phyloP scores from a whole-genome alignment of 2,888 invertebrate species.

The Vannuccia rotundouncinata region DNA sequence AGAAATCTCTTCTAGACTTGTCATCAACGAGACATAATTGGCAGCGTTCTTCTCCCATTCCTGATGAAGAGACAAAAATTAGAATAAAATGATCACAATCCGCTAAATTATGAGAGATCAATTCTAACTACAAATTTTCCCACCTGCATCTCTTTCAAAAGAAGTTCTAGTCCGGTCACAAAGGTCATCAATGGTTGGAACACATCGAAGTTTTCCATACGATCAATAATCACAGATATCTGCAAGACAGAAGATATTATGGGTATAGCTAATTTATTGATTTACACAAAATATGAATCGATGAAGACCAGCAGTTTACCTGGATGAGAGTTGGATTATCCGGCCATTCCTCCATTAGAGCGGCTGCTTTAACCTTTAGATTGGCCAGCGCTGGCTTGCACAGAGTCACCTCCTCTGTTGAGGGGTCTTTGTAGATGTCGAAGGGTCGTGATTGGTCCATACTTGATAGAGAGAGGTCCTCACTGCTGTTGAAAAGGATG shows the following conservation, averaged over 20 bases:
- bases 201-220: neutral
- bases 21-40: constrained; percentile 71
- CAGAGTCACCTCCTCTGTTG: constrained; percentile 69
- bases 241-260: no score
- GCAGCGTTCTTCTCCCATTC: constrained; percentile 90
- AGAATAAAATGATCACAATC: no score
- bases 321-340: constrained; percentile 79
- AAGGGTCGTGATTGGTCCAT: constrained; percentile 38
- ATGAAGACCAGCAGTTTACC: no score
- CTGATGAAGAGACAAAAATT: no score
- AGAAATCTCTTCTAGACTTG: constrained; percentile 68
- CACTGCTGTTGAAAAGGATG: neutral
- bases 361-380: constrained; percentile 61
- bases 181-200: constrained; percentile 72
- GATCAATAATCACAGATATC: neutral
- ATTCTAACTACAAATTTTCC: no score
- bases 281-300: neutral
- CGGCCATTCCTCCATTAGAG: constrained; percentile 72
- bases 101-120: no score
- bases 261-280: no score
- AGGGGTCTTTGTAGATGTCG: constrained; percentile 75
- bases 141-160: constrained; percentile 66
- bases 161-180: constrained; percentile 78
- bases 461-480: neutral
- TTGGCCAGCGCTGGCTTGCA: constrained; percentile 67